A percentile compares a stretch with the other conserved stretches of the same genome.
These are phyloP conservation scores for Epirrhoe alternata DNA, from an alignment of 2,888 invertebrate species.

Conservation along the genomic window DNA sequence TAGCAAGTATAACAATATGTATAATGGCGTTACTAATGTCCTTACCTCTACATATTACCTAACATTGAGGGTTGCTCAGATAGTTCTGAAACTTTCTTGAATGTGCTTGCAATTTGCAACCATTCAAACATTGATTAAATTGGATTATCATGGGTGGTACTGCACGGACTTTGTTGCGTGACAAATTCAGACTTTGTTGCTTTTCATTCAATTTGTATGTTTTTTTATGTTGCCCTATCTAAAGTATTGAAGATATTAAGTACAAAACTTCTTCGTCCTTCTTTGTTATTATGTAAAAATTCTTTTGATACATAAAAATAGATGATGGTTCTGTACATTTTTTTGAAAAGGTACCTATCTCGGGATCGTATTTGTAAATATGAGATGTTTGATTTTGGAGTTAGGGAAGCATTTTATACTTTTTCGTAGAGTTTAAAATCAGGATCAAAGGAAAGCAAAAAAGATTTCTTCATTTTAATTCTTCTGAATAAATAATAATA, in stretches of 20 bases:
- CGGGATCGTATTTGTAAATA: too few species aligned
- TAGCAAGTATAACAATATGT: too few species aligned
- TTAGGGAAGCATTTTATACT: too few species aligned
- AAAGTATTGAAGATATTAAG: background rate
- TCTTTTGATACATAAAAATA: too few species aligned
- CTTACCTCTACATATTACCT: background rate
- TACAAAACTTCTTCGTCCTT: background rate
- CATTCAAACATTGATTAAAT: conserved; percentile 54
- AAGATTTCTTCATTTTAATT: too few species aligned
- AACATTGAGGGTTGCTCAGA: conserved; percentile 13
- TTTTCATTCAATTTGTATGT: background rate
- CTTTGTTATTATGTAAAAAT: background rate
- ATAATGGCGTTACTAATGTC: too few species aligned
- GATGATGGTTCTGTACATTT: too few species aligned
- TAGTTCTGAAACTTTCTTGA: conserved; percentile 33
- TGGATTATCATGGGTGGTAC: conserved; percentile 47
- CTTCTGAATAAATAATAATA: too few species aligned
- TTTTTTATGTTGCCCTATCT: background rate
- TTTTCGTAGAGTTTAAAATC: too few species aligned
- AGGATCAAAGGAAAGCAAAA: too few species aligned
- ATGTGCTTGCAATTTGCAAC: conserved; percentile 55
- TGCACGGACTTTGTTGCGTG: conserved; percentile 16
- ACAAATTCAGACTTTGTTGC: background rate
- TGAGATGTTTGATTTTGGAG: too few species aligned
- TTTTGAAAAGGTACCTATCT: too few species aligned